Conservation (phyloP, 30 jellyfish, hydroid and myxozoan genomes). For the Phacellophora camtschatica region DNA sequence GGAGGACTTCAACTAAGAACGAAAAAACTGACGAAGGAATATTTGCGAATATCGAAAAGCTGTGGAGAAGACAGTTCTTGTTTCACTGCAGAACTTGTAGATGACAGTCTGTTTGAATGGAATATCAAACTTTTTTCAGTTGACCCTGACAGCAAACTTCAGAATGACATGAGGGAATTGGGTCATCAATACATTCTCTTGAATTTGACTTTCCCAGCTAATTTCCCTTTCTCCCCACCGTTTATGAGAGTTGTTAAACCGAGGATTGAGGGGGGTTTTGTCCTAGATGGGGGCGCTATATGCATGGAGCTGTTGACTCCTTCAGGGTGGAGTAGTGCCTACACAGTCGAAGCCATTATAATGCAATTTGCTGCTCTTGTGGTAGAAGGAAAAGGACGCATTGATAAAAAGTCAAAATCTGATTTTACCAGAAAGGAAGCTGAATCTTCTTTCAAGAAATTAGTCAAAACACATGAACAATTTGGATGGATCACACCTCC, state of each 20-base stretch:
- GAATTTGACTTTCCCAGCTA: slow-evolving; percentile 76
- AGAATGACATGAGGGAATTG: slow-evolving; percentile 56
- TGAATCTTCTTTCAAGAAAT: slow-evolving; percentile 69
- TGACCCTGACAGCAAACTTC: slow-evolving; percentile 76
- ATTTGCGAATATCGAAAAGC: slow-evolving; percentile 19
- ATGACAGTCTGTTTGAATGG: slow-evolving; percentile 76
- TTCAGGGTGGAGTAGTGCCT: slow-evolving; percentile 91
- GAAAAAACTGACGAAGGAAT: slow-evolving; percentile 77
- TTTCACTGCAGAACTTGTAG: slow-evolving; percentile 77
- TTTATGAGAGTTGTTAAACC: slow-evolving; percentile 87
- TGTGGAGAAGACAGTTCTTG: neutral
- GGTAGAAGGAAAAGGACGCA: slow-evolving; percentile 82
- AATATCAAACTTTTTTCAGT: slow-evolving; percentile 44
- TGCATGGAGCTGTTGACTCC: slow-evolving; percentile 92
- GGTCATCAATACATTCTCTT: slow-evolving; percentile 33
- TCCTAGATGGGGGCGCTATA: slow-evolving; percentile 91
- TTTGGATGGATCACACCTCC: slow-evolving; percentile 93
- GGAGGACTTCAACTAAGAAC: slow-evolving; percentile 50
- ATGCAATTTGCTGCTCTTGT: slow-evolving; percentile 83
- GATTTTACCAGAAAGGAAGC: slow-evolving; percentile 66
- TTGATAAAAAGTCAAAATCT: slow-evolving; percentile 31
- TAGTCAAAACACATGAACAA: slow-evolving; percentile 72
- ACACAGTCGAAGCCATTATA: slow-evolving; percentile 80
- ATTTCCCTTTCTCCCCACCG: slow-evolving; percentile 89
- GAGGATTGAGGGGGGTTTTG: slow-evolving; percentile 75